phyloP scores from a whole-genome alignment of 2,113 vertebrate species.

The Percina caprodes region DNA sequence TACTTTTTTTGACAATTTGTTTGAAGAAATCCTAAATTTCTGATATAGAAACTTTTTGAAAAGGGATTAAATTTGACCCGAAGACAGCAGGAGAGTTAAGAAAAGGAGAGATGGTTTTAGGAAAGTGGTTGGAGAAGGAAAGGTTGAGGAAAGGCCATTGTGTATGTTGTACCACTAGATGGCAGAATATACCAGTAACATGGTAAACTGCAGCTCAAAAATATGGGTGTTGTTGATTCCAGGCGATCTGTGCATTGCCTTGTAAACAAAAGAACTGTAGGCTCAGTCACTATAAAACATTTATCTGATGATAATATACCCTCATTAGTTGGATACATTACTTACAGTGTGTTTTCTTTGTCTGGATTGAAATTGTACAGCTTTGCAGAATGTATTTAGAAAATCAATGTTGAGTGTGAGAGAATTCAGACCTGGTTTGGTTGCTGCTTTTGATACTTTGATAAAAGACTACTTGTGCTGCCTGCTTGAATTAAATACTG shows the following conservation, averaged over 20 bases:
- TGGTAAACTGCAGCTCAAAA: slow-evolving; percentile 3
- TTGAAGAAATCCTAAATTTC: too few relatives aligned
- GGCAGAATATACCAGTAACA: slow-evolving; percentile 53
- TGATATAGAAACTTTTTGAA: too few relatives aligned
- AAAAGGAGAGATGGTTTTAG: neutral
- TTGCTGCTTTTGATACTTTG: slow-evolving; percentile 36
- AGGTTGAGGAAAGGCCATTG: neutral
- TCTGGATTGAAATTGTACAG: neutral
- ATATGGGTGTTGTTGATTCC: neutral
- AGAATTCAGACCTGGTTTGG: neutral
- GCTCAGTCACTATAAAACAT: neutral
- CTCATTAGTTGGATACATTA: neutral
- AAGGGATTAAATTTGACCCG: too few relatives aligned
- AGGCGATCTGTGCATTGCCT: slow-evolving; percentile 4
- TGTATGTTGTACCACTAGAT: slow-evolving; percentile 66
- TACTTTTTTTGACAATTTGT: too few relatives aligned
- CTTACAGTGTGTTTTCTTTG: slow-evolving; percentile 13
- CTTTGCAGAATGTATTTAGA: neutral
- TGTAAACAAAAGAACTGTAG: slow-evolving; percentile 20
- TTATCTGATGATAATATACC: neutral
- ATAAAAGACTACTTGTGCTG: neutral
- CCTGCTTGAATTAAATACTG: slow-evolving; percentile 20
- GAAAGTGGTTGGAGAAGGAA: neutral
- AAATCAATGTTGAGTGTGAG: slow-evolving; percentile 12
- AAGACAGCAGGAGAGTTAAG: neutral